phyloP scores from a whole-genome alignment of 2,797 vertebrate species.

The Nyctalus aviator region DNA sequence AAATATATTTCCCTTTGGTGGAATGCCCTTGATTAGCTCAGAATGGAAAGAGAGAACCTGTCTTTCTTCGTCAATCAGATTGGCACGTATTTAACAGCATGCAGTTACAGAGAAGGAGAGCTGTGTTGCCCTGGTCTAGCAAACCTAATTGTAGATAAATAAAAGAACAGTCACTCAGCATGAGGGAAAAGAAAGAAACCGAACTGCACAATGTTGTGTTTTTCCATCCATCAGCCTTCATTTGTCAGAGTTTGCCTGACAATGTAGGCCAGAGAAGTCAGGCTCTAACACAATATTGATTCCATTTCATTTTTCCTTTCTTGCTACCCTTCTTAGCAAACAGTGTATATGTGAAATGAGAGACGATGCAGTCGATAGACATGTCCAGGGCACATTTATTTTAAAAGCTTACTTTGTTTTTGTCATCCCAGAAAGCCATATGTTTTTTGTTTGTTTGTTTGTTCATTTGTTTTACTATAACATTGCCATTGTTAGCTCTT shows the following conservation, averaged over 20 bases:
- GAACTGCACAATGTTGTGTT: conserved; percentile 64
- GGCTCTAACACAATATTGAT: conserved; percentile 73
- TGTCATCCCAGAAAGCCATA: conserved; percentile 29
- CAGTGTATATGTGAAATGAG: conserved; percentile 48
- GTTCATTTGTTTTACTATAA: conserved; percentile 13
- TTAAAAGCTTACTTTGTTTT: conserved; percentile 32
- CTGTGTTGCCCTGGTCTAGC: conserved; percentile 54
- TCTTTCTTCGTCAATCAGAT: conserved; percentile 83
- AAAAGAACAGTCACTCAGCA: conserved; percentile 82
- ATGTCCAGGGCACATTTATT: conserved; percentile 49
- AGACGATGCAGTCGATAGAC: background rate
- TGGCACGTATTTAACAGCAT: conserved; percentile 76
- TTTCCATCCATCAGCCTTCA: conserved; percentile 83
- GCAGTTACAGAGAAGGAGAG: conserved; percentile 79
- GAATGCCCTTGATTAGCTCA: conserved; percentile 76
- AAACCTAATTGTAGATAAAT: conserved; percentile 85
- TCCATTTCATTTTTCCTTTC: conserved; percentile 77
- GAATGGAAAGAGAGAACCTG: conserved; percentile 80
- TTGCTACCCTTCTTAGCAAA: conserved; percentile 69
- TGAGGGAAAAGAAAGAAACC: conserved; percentile 76
- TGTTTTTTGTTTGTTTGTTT: background rate
- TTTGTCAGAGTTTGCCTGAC: conserved; percentile 80
- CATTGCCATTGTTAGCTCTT: conserved; percentile 41
- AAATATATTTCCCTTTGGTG: conserved; percentile 69
- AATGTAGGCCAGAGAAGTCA: conserved; percentile 69